A percentile compares a stretch with the other conserved stretches of the same genome.
These are phyloP conservation scores for Dolichallabes microphthalmus DNA, from an alignment of 2,113 vertebrate species.

Conservation along the genomic window DNA sequence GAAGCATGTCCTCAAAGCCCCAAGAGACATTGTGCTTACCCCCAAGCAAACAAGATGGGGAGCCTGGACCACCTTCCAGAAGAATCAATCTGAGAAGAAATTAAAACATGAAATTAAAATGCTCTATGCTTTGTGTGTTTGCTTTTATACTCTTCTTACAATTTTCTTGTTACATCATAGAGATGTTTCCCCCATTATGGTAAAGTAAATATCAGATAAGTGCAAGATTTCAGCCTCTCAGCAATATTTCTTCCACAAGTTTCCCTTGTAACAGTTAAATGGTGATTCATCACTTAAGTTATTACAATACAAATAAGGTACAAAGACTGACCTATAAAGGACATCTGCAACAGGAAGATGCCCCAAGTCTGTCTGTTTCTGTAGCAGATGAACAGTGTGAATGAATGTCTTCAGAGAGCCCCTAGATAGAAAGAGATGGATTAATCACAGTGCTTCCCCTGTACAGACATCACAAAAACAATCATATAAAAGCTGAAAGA, in stretches of 20 bases:
- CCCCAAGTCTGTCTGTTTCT: constrained; percentile 93
- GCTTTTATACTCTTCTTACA: background rate
- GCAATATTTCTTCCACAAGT: background rate
- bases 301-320: background rate
- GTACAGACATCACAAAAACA: background rate
- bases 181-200: too few relatives aligned
- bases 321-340: constrained; percentile 83
- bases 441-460: background rate
- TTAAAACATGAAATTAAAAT: background rate
- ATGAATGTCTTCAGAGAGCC: constrained; percentile 98
- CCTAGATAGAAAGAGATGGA: constrained; percentile 71
- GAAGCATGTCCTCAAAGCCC: constrained; percentile 98
- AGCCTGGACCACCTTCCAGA: constrained; percentile 94
- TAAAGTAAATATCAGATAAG: background rate
- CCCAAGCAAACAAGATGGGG: constrained; percentile 92
- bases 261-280: background rate
- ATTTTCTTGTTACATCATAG: too few relatives aligned
- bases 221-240: too few relatives aligned
- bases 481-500: background rate
- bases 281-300: background rate
- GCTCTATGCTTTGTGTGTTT: background rate
- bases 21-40: constrained; percentile 97
- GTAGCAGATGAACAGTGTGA: constrained; percentile 95
- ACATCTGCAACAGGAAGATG: constrained; percentile 94
- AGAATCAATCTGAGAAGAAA: constrained; percentile 82